Evolutionary conservation across 2,113 vertebrate species (phyloP).

Genomic region (Phalacrocorax carbo): DNA sequence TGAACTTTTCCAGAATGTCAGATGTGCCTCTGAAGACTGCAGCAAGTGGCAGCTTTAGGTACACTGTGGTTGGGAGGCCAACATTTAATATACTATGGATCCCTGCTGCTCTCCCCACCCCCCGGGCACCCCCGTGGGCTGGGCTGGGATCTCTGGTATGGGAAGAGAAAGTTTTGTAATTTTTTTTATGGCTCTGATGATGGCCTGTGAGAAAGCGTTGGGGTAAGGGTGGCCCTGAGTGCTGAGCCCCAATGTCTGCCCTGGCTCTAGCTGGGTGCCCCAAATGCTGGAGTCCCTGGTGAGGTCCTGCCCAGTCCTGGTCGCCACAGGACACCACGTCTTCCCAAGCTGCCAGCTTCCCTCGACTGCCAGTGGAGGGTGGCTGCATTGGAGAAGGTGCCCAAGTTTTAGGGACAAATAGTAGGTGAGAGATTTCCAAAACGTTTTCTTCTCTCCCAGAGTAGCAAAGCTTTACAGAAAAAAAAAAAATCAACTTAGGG

Average conservation of each 20-base stretch:
- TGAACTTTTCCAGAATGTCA: not conserved
- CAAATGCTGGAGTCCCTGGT: no score
- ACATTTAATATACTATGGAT: rapidly evolving
- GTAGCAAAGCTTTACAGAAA: not conserved
- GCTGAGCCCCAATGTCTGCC: not conserved
- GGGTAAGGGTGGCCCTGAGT: rapidly evolving
- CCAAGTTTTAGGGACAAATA: not conserved
- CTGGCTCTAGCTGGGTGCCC: not conserved
- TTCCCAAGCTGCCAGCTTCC: not conserved
- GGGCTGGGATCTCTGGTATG: not conserved
- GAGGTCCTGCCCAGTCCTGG: not conserved
- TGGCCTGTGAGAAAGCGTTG: not conserved
- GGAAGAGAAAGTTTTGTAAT: not conserved
- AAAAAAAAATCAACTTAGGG: not conserved
- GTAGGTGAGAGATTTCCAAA: not conserved
- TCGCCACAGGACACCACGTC: not conserved
- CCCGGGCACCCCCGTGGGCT: not conserved
- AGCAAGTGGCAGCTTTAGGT: not conserved
- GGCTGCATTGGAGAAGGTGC: not conserved
- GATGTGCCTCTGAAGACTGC: not conserved
- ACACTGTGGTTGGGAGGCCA: not conserved
- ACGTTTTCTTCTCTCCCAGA: not conserved
- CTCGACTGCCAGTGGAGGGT: not conserved
- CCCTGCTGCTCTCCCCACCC: not conserved
- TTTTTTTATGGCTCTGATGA: not conserved